Base-by-base conservation (phyloP, 2,113 vertebrate genomes). In the Menura novaehollandiae region DNA sequence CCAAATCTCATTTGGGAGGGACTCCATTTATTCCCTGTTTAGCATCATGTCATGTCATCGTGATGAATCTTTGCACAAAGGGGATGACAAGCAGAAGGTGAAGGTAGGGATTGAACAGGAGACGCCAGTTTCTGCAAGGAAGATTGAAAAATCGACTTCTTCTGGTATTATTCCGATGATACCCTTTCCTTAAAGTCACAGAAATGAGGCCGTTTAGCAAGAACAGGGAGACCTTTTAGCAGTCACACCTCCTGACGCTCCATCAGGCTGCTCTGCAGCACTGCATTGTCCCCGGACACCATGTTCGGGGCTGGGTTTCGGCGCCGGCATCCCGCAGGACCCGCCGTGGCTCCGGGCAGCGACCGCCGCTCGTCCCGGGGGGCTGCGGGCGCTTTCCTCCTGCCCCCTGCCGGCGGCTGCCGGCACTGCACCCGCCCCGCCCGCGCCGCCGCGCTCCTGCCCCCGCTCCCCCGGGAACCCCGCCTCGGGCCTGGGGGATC, bases 321-420 rank as follows among this genome's bases (percentile, higher is more conserved):
- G 13, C 2, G 9, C 22, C 16, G 39, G 19, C 28, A 15, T 27
- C 3, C 33, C 63, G 8, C 17, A 11, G 56, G 32, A 21, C 26
- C 46, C 13, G 6, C 23, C 4, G 19, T 2, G 32, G 26, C 37
- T 15, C 79, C 21, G 1, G 58, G 51, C 16, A 11, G 22, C 10
- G 4, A 0, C 22, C 5, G 26, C 1, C 9, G 21, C 63, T 30
- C 11, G 1, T 3, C 35, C 33, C 28, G 3, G 11, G 11, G 26
- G 41, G 58, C 33, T 1, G 13, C 18, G 37, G 43, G 32, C 68
- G 39, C 22, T 21, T 43, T 9, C 52, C 84, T 78, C 75, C 90
- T 47, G 95, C 89, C 90, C 88, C 87, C 97, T 97, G 85, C 86
- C 86, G 92, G 58, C 37, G 3, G 23, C 56, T 19, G 4, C 72